Conservation (phyloP, 2,797 vertebrate genomes). For the Cacajao melanocephalus region DNA sequence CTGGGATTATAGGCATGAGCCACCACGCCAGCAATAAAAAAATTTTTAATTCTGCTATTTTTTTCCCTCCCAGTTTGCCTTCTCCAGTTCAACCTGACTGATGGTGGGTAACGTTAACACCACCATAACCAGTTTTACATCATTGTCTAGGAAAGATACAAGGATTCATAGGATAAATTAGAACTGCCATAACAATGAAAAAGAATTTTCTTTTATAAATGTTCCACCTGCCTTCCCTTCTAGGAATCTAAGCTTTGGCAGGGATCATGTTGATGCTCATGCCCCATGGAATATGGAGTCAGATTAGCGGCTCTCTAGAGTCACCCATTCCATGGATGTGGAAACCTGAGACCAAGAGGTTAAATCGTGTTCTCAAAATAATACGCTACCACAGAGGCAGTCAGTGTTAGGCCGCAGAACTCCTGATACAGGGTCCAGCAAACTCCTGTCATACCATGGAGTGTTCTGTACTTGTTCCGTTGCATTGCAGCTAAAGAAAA, state of each 20-base stretch:
- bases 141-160: neutral
- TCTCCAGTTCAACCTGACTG: neutral
- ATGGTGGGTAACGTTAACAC: neutral
- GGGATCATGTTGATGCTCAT: neutral
- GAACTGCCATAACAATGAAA: neutral
- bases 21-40: neutral
- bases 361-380: neutral
- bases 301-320: neutral
- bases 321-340: neutral
- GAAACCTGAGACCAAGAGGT: neutral
- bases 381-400: neutral
- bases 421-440: neutral
- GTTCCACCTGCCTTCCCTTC: neutral
- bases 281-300: neutral
- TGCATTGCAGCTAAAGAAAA: neutral
- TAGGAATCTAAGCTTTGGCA: neutral
- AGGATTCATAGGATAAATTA: constrained; percentile 4
- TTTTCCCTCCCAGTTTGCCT: neutral
- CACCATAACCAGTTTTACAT: constrained; percentile 3
- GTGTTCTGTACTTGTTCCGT: neutral
- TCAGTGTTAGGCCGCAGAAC: rapidly evolving
- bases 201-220: neutral
- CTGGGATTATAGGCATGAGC: neutral
- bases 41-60: neutral
- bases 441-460: neutral